A percentile compares a stretch with the other conserved stretches of the same genome.
Evolutionary conservation across 1,140 invertebrate genomes (phyloP).

Genomic region (Apocrypta bakeri): DNA sequence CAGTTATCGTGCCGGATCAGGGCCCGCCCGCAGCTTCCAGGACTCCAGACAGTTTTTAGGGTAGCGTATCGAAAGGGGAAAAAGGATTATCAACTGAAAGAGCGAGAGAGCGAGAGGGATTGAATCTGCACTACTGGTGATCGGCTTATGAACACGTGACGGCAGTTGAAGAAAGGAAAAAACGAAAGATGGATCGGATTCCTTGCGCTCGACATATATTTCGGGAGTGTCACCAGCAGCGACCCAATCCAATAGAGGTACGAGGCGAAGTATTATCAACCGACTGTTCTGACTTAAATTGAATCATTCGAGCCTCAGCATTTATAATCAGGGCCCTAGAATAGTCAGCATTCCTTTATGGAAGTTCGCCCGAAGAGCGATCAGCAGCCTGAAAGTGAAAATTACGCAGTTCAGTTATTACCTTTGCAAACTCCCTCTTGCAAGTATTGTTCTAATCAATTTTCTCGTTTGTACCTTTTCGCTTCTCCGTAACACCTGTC

Average conservation of each 20-base stretch:
- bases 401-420: too few relatives aligned
- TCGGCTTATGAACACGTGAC: conserved; percentile 42
- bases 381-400: too few relatives aligned
- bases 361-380: background rate
- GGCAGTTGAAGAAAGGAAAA: conserved; percentile 6
- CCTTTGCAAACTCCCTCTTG: too few relatives aligned
- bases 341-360: too few relatives aligned
- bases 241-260: background rate
- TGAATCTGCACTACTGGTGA: conserved; percentile 41
- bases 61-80: conserved; percentile 8
- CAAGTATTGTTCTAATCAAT: background rate
- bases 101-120: conserved; percentile 14
- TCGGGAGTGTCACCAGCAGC: conserved; percentile 36
- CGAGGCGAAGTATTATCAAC: background rate
- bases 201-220: conserved; percentile 38
- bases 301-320: background rate
- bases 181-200: conserved; percentile 44
- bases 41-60: conserved; percentile 27
- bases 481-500: background rate
- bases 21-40: conserved; percentile 29
- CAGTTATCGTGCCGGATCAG: conserved; percentile 2
- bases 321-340: too few relatives aligned
- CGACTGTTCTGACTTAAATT: background rate
- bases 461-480: background rate
- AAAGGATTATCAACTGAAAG: conserved; percentile 39